phyloP scores from a whole-genome alignment of 2,888 invertebrate species.

The Rotaria magnacalcarata region DNA sequence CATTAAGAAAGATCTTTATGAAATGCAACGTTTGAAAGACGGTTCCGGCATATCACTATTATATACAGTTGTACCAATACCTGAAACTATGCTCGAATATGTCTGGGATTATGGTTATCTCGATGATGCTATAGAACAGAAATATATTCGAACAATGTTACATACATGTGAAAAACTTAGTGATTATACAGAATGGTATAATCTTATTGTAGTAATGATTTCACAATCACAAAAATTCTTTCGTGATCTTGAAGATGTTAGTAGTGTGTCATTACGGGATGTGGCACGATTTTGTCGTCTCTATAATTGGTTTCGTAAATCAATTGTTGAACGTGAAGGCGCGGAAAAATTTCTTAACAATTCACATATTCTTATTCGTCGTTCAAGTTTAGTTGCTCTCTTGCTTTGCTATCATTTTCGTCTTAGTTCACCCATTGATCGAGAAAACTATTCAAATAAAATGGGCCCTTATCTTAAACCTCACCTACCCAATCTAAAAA shows the following conservation, averaged over 20 bases:
- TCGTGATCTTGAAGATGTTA: slow-evolving; percentile 37
- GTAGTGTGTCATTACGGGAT: slow-evolving; percentile 42
- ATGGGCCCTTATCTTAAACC: neutral
- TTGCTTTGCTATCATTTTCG: slow-evolving; percentile 10
- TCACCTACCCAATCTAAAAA: neutral
- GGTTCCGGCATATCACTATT: neutral
- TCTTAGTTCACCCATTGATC: neutral
- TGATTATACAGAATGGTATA: neutral
- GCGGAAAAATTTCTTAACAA: neutral
- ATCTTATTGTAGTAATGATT: neutral
- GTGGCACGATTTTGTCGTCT: slow-evolving; percentile 37
- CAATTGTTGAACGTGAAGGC: slow-evolving; percentile 1
- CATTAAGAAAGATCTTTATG: slow-evolving; percentile 24
- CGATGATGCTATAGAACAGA: neutral
- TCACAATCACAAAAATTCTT: slow-evolving; percentile 37
- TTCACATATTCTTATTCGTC: neutral
- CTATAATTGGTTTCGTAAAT: slow-evolving; percentile 36
- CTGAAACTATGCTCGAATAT: slow-evolving; percentile 33
- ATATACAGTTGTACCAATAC: slow-evolving; percentile 32
- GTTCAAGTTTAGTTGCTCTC: neutral
- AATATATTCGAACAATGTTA: slow-evolving; percentile 37
- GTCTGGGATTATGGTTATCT: slow-evolving; percentile 43
- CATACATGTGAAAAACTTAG: neutral
- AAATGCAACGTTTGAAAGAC: slow-evolving; percentile 17
- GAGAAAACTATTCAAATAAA: neutral